Evolutionary conservation across 2,888 invertebrate species (phyloP), one percentile per base, ranked within the genome.

Genomic region (Ypsolopha sequella): DNA sequence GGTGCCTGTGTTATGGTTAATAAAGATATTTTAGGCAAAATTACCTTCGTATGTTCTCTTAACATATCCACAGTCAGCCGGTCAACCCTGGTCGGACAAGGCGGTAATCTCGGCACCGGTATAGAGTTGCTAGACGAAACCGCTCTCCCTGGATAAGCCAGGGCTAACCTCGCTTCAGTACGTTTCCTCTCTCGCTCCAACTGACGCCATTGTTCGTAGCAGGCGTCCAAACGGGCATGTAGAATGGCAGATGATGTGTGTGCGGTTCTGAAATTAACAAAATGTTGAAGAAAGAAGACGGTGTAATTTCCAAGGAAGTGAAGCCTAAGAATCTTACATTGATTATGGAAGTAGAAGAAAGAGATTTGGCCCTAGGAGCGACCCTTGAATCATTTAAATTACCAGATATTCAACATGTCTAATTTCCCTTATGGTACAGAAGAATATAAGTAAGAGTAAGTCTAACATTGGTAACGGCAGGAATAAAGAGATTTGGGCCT

Each of bases 151-250:
- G 94, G 92, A 70, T 93, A 93, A 56, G 93, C 91, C 3, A 93
- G 85, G 0, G 94, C 94, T 39, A 95, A 74, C 14, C 93, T 89
- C 2, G 93, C 93, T 60, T 93, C 93, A 0, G 93, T 93, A 57
- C 94, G 91, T 69, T 95, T 95, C 7, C 94, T 81, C 67, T 95
- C 94, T 50, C 92, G 91, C 65, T 95, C 94, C 46, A 95, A 69
- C 62, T 92, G 91, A 48, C 92, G 90, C 82, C 94, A 94, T 60
- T 94, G 94, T 55, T 93, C 93, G 68, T 92, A 93, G 64, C 93
- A 93, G 51, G 92, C 91, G 66, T 95, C 94, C 6, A 95, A 80
- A 0, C 91, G 88, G 7, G 89, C 81, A 73, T 93, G 93, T 2
- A 94, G 84, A 36, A 93, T 90, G 36, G 88, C 87, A 0, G 91